phyloP scores from a whole-genome alignment of 1,140 invertebrate species.

The Archivesica marissinica region DNA sequence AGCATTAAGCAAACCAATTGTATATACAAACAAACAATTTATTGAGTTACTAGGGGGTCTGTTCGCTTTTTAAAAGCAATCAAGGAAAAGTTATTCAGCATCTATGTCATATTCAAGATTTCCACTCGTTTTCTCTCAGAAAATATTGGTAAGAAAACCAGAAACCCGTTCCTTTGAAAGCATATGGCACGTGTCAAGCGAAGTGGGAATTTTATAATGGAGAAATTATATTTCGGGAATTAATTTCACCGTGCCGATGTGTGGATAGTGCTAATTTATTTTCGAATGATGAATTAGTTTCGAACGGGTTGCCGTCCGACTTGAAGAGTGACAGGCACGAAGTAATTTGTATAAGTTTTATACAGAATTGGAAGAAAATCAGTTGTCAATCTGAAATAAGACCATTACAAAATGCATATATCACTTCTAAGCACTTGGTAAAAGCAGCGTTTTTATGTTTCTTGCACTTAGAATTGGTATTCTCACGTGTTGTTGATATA shows the following conservation, averaged over 20 bases:
- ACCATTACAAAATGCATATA: too few species aligned
- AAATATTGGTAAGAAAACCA: background rate
- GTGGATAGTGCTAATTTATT: conserved; percentile 54
- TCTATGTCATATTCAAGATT: conserved; percentile 49
- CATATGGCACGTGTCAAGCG: conserved; percentile 56
- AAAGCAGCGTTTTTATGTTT: too few species aligned
- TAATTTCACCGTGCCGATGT: conserved; percentile 49
- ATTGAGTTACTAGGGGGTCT: conserved; percentile 61
- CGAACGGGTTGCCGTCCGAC: conserved; percentile 16
- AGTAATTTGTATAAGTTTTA: conserved; percentile 34
- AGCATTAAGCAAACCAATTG: conserved; percentile 52
- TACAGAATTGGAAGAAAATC: background rate
- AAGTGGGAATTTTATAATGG: conserved; percentile 57
- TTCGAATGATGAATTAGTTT: conserved; percentile 38
- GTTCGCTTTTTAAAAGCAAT: conserved; percentile 54
- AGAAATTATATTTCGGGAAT: conserved; percentile 61
- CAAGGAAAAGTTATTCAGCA: conserved; percentile 36
- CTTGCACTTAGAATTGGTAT: too few species aligned
- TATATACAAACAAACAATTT: conserved; percentile 65
- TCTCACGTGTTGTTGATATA: too few species aligned
- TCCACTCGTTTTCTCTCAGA: conserved; percentile 41
- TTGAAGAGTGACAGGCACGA: conserved; percentile 35
- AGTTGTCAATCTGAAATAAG: background rate
- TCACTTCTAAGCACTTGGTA: too few species aligned
- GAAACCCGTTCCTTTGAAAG: conserved; percentile 47